Evolutionary conservation across 1,140 invertebrate genomes (phyloP), one percentile per base, ranked within the genome.

Genomic region (Aphis craccivora): DNA sequence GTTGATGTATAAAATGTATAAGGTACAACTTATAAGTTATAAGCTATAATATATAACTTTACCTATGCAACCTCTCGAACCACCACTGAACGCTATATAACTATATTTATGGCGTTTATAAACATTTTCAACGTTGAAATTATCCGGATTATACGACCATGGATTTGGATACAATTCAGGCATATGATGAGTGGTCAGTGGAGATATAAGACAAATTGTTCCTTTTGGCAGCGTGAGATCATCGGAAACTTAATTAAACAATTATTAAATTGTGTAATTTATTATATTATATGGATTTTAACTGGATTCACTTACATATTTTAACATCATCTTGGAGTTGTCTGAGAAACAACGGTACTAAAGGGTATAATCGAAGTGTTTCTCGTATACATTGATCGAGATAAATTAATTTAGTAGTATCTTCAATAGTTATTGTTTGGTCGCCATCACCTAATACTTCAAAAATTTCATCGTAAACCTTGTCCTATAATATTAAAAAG

Each of bases 131-230:
- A 95, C 95, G 25, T 95, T 91, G 94, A 97, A 96, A 93, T 96
- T 94, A 23, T 96, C 96, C 1, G 96, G 96, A 94, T 96, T 95
- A 94, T 96, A 97, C 6, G 92, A 94, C 43, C 96, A 95, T 14
- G 96, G 96, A 93, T 96, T 95, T 37, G 96, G 95, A 94, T 95
- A 97, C 88, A 95, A 94, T 51, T 95, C 94, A 11, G 95, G 95
- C 94, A 96, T 95, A 55, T 95, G 94, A 94, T 97, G 96, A 14
- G 96, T 91, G 1, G 35, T 51, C 94, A 96, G 97, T 30, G 96
- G 96, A 2, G 96, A 95, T 86, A 98, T 96, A 0, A 97, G 95
- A 0, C 97, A 96, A 3, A 97, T 97, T 5, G 96, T 95, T 53
- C 97, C 97, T 89, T 96, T 95, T 8, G 97, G 98, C n/a, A 94